Conservation (phyloP, 2,113 vertebrate genomes). For the Corythaixoides concolor region DNA sequence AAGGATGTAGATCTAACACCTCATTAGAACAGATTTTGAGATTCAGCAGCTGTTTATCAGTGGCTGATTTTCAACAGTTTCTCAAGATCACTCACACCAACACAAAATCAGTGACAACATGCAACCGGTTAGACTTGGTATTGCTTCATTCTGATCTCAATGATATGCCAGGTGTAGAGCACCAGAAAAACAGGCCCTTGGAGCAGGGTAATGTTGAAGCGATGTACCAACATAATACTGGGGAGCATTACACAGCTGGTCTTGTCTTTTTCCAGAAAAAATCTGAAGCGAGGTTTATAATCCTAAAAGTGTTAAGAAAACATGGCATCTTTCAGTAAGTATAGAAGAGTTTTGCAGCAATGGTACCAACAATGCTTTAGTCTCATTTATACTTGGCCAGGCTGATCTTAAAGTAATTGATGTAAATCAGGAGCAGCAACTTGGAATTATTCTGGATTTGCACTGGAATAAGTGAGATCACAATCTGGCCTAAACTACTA, state of each 20-base stretch:
- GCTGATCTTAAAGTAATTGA: constrained; percentile 7
- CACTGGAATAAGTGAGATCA: constrained; percentile 63
- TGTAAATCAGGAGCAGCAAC: constrained; percentile 16
- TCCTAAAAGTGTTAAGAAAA: constrained; percentile 6
- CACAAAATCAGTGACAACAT: not conserved
- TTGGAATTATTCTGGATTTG: constrained; percentile 40
- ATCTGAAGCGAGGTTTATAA: constrained; percentile 13
- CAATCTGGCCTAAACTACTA: constrained; percentile 32
- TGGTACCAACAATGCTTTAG: not conserved
- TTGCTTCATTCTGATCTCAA: not conserved
- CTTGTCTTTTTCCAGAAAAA: constrained; percentile 16
- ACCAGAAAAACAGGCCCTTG: not conserved
- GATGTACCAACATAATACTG: not conserved
- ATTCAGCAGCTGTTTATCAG: not conserved
- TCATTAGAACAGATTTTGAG: not conserved
- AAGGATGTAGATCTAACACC: not conserved
- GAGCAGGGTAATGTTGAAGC: not conserved
- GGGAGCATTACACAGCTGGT: not conserved
- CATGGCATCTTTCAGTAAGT: not conserved
- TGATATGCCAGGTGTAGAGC: not conserved
- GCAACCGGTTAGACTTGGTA: not conserved
- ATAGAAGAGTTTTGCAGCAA: not conserved
- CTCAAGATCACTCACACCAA: not conserved
- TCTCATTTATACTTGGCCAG: constrained; percentile 3
- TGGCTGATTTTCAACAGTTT: not conserved